phyloP scores from a whole-genome alignment of 2,113 vertebrate genomes.

The Speoplatyrhinus poulsoni region DNA sequence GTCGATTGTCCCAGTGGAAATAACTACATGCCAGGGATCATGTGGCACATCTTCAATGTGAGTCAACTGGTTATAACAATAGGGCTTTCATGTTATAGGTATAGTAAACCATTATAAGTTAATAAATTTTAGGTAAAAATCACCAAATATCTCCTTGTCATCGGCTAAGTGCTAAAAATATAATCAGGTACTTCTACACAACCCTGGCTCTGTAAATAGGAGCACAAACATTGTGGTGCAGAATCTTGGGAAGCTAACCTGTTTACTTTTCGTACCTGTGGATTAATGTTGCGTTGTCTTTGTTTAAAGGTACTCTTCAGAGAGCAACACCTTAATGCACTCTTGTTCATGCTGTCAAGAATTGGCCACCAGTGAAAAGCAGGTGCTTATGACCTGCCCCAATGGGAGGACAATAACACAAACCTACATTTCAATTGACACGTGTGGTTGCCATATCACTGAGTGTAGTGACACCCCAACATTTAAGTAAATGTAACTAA shows the following conservation, averaged over 20 bases:
- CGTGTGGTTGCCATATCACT: conserved; percentile 65
- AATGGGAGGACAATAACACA: conserved; percentile 22
- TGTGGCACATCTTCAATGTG: conserved; percentile 83
- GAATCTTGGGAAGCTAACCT: no score
- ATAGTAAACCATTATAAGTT: neutral
- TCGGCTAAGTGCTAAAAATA: neutral
- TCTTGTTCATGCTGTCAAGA: conserved; percentile 77
- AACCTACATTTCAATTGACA: conserved; percentile 67
- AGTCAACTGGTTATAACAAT: conserved; percentile 42
- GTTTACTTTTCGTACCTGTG: neutral
- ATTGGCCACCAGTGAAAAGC: conserved; percentile 48
- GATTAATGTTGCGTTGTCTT: conserved; percentile 2
- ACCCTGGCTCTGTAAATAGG: no score
- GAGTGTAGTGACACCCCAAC: conserved; percentile 45
- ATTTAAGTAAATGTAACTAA: neutral
- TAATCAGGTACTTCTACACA: no score
- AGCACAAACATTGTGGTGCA: no score
- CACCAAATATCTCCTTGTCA: no score
- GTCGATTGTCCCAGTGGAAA: conserved; percentile 66
- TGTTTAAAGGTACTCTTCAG: conserved; percentile 69
- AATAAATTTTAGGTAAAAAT: no score
- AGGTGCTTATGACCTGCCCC: conserved; percentile 67
- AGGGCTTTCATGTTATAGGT: neutral
- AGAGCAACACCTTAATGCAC: conserved; percentile 54
- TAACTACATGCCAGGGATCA: conserved; percentile 81